These are phyloP conservation scores for Philaenus spumarius DNA, from an alignment of 1,140 invertebrate species.

Conservation along the genomic window DNA sequence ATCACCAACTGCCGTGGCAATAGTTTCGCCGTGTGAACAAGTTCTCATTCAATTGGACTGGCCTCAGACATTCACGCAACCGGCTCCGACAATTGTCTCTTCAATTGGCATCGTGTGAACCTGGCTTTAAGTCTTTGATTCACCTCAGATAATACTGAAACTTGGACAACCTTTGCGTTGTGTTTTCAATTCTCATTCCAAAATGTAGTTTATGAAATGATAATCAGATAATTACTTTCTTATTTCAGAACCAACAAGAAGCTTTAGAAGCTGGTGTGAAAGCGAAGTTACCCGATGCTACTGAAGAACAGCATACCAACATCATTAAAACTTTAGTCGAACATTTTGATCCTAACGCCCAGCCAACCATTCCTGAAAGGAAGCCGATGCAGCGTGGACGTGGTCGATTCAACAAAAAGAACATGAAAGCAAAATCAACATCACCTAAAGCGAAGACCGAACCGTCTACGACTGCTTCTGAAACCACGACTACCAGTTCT, in stretches of 20 bases:
- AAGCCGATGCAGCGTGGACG: neutral
- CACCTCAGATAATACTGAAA: too few relatives aligned
- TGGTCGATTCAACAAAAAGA: neutral
- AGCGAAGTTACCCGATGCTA: slow-evolving; percentile 10
- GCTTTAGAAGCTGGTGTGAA: slow-evolving; percentile 17
- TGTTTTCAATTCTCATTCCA: too few relatives aligned
- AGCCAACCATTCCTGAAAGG: neutral
- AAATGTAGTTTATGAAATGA: neutral
- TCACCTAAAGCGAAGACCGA: neutral
- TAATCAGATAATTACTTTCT: neutral
- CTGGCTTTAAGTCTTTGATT: too few relatives aligned
- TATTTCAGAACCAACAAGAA: slow-evolving; percentile 13
- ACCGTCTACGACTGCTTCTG: neutral
- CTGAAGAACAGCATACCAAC: slow-evolving; percentile 14
- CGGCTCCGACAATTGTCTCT: too few relatives aligned
- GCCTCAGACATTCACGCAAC: too few relatives aligned
- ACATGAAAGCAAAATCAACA: neutral
- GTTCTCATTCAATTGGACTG: too few relatives aligned
- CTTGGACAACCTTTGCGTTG: too few relatives aligned
- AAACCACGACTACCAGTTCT: neutral
- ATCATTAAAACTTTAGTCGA: slow-evolving; percentile 11
- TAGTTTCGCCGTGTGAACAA: too few relatives aligned
- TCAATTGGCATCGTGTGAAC: too few relatives aligned
- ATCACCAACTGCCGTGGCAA: too few relatives aligned
- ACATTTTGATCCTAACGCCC: slow-evolving; percentile 15